Base-by-base conservation (phyloP, 2,113 vertebrate genomes). In the human region DNA sequence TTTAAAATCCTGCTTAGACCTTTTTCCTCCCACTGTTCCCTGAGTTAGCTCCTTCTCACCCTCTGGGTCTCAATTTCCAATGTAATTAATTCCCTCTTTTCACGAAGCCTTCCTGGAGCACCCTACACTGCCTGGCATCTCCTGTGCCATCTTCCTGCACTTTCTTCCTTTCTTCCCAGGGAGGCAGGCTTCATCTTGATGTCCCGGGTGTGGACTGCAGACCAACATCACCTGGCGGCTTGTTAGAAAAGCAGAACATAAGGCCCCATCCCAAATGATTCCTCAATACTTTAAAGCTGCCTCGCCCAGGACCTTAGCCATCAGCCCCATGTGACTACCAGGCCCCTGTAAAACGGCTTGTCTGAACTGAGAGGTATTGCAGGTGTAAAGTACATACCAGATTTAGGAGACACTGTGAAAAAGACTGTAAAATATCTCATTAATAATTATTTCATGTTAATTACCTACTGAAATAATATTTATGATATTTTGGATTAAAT, bases 1-100 rank as follows among this genome's bases (percentile, higher is more conserved):
- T 81, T 25, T 5, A 12, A 7, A 7, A 45, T 18, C 48, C 70
- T 55, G 8, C 57, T 17, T 73, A 25, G 1, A 61, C 18, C 57
- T n/a, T n/a, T 14, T 64, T 1, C 11, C 10, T 1, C 16, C 2
- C 30, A 7, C 5, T 5, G 1, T 22, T 61, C 22, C 40, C 68
- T 14, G 43, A 32, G 32, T 25, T 14, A 32, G 43, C 3, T 89
- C 73, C 84, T 95, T 32, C 25, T n/a, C 11, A 48, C 14, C 14
- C 23, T 88, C 68, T 72, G 25, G 55, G 30, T 61, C 48, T 78
- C 40, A 22, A 2, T 1, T 27, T 70, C 22, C 22, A 86, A 38
- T 13, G 3, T 11, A 38, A 27, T 3, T 11, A 38, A 27, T 3
- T 6, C 30, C 43, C 18, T 57, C 23, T 2, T 91, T 84, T 66